Evolutionary conservation across 2,888 invertebrate genomes (phyloP).

Genomic region (Chromoteleia sp.): DNA sequence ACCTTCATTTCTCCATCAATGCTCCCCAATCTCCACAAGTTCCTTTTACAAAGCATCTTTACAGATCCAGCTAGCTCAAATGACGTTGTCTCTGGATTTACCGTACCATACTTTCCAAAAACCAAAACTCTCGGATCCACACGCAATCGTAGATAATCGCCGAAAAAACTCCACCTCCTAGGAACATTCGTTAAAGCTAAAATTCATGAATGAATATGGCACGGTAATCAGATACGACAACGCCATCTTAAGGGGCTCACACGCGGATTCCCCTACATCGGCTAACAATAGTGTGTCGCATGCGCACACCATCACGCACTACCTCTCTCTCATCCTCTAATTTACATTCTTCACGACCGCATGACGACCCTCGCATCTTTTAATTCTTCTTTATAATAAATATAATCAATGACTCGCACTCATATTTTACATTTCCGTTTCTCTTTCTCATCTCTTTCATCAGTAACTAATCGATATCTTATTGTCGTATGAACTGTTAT

Average conservation of each 20-base stretch:
- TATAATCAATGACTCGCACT: constrained; percentile 83
- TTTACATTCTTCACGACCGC: constrained; percentile 72
- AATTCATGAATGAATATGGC: not conserved
- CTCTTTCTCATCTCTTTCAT: constrained; percentile 68
- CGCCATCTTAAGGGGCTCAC: not conserved
- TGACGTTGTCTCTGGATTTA: constrained; percentile 2
- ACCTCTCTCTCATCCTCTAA: constrained; percentile 47
- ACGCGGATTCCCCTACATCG: constrained; percentile 14
- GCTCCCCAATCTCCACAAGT: not conserved
- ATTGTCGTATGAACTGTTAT: constrained; percentile 84
- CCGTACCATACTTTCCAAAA: not conserved
- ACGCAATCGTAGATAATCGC: not conserved
- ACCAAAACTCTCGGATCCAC: not conserved
- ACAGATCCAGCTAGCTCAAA: not conserved
- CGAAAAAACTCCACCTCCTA: constrained; percentile 8
- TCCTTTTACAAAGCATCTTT: not conserved
- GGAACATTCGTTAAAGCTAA: constrained; percentile 35
- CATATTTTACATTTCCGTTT: constrained; percentile 82
- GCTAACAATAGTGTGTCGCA: constrained; percentile 49
- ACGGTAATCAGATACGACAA: constrained; percentile 6
- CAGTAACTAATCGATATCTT: constrained; percentile 84
- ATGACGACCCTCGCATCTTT: constrained; percentile 76
- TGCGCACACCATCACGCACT: constrained; percentile 37
- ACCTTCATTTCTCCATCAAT: too few species aligned
- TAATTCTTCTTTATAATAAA: constrained; percentile 79